Percentiles rank a stretch among this genome's conserved stretches.
phyloP scores from a whole-genome alignment of 1,140 invertebrate genomes.

The Penaeus japonicus region DNA sequence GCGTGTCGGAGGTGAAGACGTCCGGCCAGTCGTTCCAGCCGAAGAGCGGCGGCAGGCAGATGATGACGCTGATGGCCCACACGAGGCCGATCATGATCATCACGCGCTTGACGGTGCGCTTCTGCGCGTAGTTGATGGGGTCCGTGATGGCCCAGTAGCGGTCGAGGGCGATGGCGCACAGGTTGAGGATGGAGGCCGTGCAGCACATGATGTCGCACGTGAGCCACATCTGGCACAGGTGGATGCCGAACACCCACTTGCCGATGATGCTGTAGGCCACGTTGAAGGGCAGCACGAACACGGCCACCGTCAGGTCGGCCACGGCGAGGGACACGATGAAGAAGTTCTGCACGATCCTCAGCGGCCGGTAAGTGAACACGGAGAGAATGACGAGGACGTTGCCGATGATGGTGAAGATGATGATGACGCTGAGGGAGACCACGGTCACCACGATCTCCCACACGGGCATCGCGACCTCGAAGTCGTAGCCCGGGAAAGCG shows the following conservation, averaged over 20 bases:
- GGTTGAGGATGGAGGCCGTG: slow-evolving; percentile 95
- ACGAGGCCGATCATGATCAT: slow-evolving; percentile 88
- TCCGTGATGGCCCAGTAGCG: slow-evolving; percentile 96
- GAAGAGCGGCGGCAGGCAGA: slow-evolving; percentile 93
- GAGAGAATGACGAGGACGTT: slow-evolving; percentile 95
- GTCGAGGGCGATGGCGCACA: slow-evolving; percentile 96
- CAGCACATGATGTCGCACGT: slow-evolving; percentile 96
- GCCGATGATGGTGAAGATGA: slow-evolving; percentile 88
- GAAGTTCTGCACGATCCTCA: slow-evolving; percentile 97
- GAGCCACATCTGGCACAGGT: slow-evolving; percentile 94
- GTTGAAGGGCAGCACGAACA: slow-evolving; percentile 95
- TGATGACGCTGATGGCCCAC: slow-evolving; percentile 80
- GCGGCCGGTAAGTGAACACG: slow-evolving; percentile 93
- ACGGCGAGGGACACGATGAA: slow-evolving; percentile 97
- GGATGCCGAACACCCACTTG: slow-evolving; percentile 88
- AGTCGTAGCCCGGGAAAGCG: background rate
- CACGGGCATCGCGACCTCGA: slow-evolving; percentile 26
- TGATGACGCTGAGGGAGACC: slow-evolving; percentile 78
- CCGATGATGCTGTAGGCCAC: slow-evolving; percentile 90
- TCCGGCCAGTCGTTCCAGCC: slow-evolving; percentile 98
- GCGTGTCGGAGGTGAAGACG: slow-evolving; percentile 74
- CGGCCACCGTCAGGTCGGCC: slow-evolving; percentile 92
- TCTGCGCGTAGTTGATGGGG: slow-evolving; percentile 96
- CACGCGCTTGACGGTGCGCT: slow-evolving; percentile 89
- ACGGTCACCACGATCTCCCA: slow-evolving; percentile 83